These are phyloP conservation scores for Pentalonia nigronervosa DNA, from an alignment of 1,140 invertebrate species.

Conservation along the genomic window DNA sequence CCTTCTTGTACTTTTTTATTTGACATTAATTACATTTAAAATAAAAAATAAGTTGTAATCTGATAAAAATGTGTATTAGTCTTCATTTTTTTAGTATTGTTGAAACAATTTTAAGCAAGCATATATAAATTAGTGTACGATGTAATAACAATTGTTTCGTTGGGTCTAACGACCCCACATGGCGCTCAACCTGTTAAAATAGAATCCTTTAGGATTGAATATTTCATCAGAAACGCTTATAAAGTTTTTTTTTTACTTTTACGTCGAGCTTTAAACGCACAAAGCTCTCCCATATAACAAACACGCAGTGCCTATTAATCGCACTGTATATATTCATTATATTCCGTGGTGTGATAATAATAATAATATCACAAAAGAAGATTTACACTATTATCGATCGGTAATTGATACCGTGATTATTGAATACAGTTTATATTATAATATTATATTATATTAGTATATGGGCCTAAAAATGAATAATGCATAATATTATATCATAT, in stretches of 20 bases:
- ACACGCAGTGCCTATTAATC: background rate
- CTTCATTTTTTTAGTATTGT: too few relatives aligned
- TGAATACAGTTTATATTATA: background rate
- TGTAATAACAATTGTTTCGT: too few relatives aligned
- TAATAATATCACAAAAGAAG: background rate
- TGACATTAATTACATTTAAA: too few relatives aligned
- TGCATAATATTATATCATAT: background rate
- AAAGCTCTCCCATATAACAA: background rate
- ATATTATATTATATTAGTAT: background rate
- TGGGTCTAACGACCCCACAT: too few relatives aligned
- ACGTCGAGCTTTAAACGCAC: background rate
- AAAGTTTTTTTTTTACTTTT: background rate
- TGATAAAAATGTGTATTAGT: too few relatives aligned
- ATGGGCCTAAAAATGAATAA: slow-evolving; percentile 5
- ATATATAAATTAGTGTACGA: too few relatives aligned
- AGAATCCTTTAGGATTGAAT: background rate
- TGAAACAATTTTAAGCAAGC: too few relatives aligned
- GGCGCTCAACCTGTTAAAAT: too few relatives aligned
- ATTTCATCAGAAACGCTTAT: background rate
- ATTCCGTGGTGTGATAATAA: background rate
- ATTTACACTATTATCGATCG: background rate
- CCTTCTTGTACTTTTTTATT: too few relatives aligned
- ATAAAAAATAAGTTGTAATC: too few relatives aligned
- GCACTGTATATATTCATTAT: background rate
- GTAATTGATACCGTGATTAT: background rate